phyloP scores from a whole-genome alignment of 2,888 invertebrate species.

The Malthinus seriepunctatus region DNA sequence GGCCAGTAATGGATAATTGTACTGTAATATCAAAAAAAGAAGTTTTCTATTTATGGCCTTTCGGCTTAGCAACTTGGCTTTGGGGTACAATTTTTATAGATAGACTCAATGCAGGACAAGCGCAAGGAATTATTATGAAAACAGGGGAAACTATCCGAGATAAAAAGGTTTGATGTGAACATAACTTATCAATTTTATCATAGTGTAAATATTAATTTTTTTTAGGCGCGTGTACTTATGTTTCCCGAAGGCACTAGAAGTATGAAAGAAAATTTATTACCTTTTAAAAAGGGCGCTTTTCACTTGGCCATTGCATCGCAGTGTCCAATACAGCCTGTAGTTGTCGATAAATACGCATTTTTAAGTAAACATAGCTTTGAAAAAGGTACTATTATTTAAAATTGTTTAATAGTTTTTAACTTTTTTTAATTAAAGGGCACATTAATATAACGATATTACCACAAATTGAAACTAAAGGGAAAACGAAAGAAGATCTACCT shows the following conservation, averaged over 20 bases:
- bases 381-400: constrained; percentile 57
- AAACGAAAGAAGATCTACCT: constrained; percentile 65
- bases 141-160: constrained; percentile 69
- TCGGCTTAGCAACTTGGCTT: constrained; percentile 83
- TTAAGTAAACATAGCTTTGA: constrained; percentile 63
- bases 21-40: constrained; percentile 85
- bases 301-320: constrained; percentile 85
- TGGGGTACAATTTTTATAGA: constrained; percentile 91
- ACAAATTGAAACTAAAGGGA: constrained; percentile 67
- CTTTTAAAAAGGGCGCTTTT: constrained; percentile 96
- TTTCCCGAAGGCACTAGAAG: constrained; percentile 94
- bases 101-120: constrained; percentile 70
- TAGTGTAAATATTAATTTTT: neutral
- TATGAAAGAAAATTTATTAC: constrained; percentile 73
- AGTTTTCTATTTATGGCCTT: constrained; percentile 79
- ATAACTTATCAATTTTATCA: constrained; percentile 1
- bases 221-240: constrained; percentile 67
- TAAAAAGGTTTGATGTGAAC: constrained; percentile 58
- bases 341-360: constrained; percentile 82
- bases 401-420: too few relatives aligned
- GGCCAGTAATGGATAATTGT: constrained; percentile 80
- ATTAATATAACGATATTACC: constrained; percentile 75
- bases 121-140: constrained; percentile 73
- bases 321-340: constrained; percentile 87
- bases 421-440: constrained; percentile 57